These are phyloP conservation scores for Pseudochirops cupreus DNA, from an alignment of 2,797 vertebrate species.

Conservation along the genomic window DNA sequence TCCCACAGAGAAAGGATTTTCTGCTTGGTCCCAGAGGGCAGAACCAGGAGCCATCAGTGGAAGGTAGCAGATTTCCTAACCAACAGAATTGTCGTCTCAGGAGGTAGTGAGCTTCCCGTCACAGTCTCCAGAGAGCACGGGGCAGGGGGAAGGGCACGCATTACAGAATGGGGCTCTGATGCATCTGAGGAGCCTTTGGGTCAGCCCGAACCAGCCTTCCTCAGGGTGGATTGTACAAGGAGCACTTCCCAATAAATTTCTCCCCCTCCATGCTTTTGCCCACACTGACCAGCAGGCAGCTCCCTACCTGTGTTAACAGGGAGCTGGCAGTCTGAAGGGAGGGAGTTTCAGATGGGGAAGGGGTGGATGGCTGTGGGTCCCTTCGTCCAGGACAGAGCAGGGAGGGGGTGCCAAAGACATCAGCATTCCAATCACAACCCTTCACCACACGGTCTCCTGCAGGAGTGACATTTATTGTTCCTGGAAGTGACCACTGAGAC, in stretches of 20 bases:
- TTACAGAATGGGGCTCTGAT: background rate
- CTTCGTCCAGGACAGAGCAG: too few species aligned
- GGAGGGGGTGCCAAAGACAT: background rate
- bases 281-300: background rate
- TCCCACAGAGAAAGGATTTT: background rate
- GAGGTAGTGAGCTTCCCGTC: background rate
- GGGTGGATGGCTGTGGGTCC: background rate
- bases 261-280: background rate
- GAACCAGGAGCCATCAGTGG: background rate
- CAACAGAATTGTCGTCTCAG: background rate
- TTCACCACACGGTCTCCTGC: conserved; percentile 44
- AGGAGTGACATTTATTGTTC: conserved; percentile 72
- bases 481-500: conserved; percentile 65
- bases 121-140: background rate
- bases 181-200: background rate
- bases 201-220: too few species aligned
- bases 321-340: background rate
- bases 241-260: background rate
- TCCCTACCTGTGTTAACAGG: background rate
- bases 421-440: conserved; percentile 35
- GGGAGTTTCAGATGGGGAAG: too few species aligned
- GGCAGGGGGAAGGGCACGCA: too few species aligned
- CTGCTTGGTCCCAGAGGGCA: background rate
- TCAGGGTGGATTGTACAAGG: background rate
- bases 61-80: background rate